Percentiles rank a stretch among this genome's conserved stretches.
phyloP scores from a whole-genome alignment of 2,113 vertebrate genomes.

The Seriola dumerili region DNA sequence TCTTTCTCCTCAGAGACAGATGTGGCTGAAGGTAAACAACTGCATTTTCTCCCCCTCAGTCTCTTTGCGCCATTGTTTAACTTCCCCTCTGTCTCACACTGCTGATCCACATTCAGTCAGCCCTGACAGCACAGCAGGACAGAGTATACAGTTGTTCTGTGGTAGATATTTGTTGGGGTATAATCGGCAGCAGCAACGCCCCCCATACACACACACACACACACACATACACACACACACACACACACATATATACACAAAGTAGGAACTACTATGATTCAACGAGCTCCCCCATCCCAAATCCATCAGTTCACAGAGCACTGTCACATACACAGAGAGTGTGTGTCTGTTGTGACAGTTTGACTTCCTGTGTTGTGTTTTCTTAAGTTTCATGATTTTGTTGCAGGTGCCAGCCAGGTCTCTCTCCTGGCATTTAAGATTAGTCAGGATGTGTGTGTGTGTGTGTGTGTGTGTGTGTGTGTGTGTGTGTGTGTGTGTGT shows the following conservation, averaged over 20 bases:
- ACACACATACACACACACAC: conserved; percentile 30
- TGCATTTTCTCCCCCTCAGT: background rate
- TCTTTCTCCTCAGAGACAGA: background rate
- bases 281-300: conserved; percentile 58
- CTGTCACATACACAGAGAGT: conserved; percentile 58
- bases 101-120: conserved; percentile 2
- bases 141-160: conserved; percentile 27
- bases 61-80: conserved; percentile 18
- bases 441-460: conserved; percentile 25
- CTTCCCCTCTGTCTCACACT: conserved; percentile 20
- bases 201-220: background rate
- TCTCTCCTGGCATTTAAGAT: too few relatives aligned
- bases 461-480: background rate
- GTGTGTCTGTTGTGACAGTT: conserved; percentile 11
- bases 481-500: background rate
- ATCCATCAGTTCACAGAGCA: conserved; percentile 70
- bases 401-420: too few relatives aligned
- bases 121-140: conserved; percentile 29
- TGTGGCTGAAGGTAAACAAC: conserved; percentile 24
- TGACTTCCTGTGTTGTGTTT: too few relatives aligned
- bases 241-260: conserved; percentile 17
- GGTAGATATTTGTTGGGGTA: conserved; percentile 42
- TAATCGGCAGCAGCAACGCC: conserved; percentile 32
- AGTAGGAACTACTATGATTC: conserved; percentile 50
- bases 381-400: too few relatives aligned